Base-by-base conservation (phyloP, 2,888 invertebrate species). In the Exephanes ischioxanthus region DNA sequence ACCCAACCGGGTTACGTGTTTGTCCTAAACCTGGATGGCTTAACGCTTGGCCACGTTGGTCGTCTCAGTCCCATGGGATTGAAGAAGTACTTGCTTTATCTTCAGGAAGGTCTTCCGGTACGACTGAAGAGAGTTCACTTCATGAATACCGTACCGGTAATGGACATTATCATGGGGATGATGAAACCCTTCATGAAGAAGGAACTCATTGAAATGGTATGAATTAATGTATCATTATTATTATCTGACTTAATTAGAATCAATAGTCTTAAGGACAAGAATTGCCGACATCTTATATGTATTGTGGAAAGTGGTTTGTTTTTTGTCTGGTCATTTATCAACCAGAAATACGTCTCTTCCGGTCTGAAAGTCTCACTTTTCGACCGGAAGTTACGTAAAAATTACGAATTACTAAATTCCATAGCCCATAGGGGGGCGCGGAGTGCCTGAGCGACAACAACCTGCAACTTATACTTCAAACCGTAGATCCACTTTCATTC, bases 151-250 rank as follows among this genome's bases (percentile, higher is more conserved):
- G 96, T 96, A 0, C 94, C 95, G 0, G 96, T 97, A 88, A 96
- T 97, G 95, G 97, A 97, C 89, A 96, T 96, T 89, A 92, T 97
- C 82, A 92, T 97, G 94, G 95, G 96, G 84, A 91, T 97, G 87
- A 95, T 97, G 94, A 96, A 94, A 91, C 97, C 97, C 0, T 97
- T 97, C 90, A 95, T 97, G 95, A 97, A 96, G 91, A 97, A 97
- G 89, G 95, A 96, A 58, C 92, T 97, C 0, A 83, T 94, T 80
- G 93, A 94, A 30, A 90, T 94, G 92, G 94, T 94, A 90, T 58
- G 16, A 19, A 37, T 3, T 16, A 26, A 41, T 45, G 7, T n/a
- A 48, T 26, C 16, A n/a, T 51, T 30, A 63, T 9, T 6, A 4
- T 22, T 22, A n/a, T 11, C 14, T 0, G 11, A 19, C 14, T 61